Conservation (phyloP, 1,140 invertebrate species). For the Agrypnia vestita region DNA sequence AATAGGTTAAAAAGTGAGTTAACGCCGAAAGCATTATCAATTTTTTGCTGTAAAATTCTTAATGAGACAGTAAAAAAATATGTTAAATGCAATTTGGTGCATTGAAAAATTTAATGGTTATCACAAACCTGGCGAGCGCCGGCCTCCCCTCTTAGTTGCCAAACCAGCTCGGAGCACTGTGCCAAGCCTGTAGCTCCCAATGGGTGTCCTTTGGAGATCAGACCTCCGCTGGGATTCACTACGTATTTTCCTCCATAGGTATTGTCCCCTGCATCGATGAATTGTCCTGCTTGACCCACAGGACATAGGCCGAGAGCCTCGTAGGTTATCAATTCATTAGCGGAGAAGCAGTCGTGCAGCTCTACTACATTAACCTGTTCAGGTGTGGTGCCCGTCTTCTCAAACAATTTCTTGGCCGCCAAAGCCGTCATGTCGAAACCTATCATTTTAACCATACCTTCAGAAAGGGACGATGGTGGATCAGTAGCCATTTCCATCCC, state of each 20-base stretch:
- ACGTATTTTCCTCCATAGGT: conserved; percentile 99
- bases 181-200: conserved; percentile 97
- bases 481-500: conserved; percentile 98
- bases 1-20: too few relatives aligned
- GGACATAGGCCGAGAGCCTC: conserved; percentile 96
- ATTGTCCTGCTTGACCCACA: conserved; percentile 91
- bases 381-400: conserved; percentile 84
- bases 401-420: conserved; percentile 87
- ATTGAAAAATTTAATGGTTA: neutral
- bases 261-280: conserved; percentile 95
- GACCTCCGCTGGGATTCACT: conserved; percentile 96
- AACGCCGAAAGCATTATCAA: too few relatives aligned
- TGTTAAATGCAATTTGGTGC: too few relatives aligned
- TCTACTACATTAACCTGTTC: conserved; percentile 96
- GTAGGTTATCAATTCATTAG: conserved; percentile 98
- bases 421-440: conserved; percentile 96
- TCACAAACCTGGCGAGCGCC: conserved; percentile 84
- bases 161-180: conserved; percentile 95
- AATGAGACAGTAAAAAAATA: too few relatives aligned
- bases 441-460: conserved; percentile 93
- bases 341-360: conserved; percentile 99
- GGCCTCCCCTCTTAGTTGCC: conserved; percentile 93
- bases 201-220: conserved; percentile 99
- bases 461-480: conserved; percentile 86
- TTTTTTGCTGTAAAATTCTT: too few relatives aligned